Evolutionary conservation across 2,113 vertebrate genomes (phyloP).

Genomic region (Mastomys coucha): DNA sequence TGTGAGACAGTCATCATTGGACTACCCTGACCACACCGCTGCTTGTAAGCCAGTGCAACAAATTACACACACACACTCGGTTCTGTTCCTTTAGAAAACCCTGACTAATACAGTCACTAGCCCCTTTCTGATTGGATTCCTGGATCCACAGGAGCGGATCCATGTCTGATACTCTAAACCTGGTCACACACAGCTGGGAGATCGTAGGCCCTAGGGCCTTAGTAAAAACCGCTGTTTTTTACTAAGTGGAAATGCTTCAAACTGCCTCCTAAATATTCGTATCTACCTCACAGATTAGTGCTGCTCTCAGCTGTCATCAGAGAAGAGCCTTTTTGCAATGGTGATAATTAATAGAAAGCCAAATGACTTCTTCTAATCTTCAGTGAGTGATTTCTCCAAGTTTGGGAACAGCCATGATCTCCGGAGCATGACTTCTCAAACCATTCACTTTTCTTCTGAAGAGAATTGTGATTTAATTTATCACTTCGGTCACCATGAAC

Average conservation of each 20-base stretch:
- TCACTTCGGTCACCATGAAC: neutral
- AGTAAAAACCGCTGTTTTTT: no score
- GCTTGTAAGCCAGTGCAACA: neutral
- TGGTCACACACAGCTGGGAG: neutral
- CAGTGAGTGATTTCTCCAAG: slow-evolving; percentile 18
- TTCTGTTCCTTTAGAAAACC: neutral
- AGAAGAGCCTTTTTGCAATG: neutral
- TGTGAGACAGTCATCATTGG: neutral
- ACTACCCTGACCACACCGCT: neutral
- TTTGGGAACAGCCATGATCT: neutral
- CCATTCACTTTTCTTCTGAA: slow-evolving; percentile 41
- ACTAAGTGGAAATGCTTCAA: neutral
- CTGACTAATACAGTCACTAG: neutral
- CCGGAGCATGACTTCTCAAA: neutral
- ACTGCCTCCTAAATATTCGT: neutral
- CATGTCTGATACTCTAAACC: neutral
- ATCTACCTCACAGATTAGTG: no score
- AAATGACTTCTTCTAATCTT: slow-evolving; percentile 3
- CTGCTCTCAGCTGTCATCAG: neutral
- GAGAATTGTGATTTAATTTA: slow-evolving; percentile 32
- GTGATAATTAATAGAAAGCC: neutral
- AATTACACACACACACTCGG: neutral
- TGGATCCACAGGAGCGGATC: no score
- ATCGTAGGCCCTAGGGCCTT: neutral
- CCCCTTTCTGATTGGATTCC: neutral